Evolutionary conservation across 1,140 invertebrate genomes (phyloP).

Genomic region (Ganaspis sp.): DNA sequence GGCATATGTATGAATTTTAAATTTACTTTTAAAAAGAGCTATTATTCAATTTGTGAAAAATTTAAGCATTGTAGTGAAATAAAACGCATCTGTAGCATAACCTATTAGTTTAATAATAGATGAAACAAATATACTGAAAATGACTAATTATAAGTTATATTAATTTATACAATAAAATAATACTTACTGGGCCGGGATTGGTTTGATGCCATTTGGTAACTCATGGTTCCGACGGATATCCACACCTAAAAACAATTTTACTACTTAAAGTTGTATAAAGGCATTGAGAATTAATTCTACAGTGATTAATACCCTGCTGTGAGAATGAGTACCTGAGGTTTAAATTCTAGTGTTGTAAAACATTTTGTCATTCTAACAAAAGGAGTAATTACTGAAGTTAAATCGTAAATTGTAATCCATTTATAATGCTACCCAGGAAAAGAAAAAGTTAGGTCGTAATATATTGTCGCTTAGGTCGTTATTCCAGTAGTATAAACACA

Average conservation of each 20-base stretch:
- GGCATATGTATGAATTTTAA: too few relatives aligned
- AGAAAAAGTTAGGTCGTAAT: too few relatives aligned
- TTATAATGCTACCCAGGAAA: too few relatives aligned
- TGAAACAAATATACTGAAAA: not conserved
- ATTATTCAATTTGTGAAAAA: too few relatives aligned
- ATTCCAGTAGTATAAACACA: too few relatives aligned
- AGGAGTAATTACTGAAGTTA: not conserved
- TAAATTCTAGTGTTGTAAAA: not conserved
- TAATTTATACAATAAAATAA: constrained; percentile 28
- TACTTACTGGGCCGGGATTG: constrained; percentile 87
- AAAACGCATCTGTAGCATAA: too few relatives aligned
- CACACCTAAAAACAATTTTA: constrained; percentile 59
- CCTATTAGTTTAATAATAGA: too few relatives aligned
- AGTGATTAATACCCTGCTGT: not conserved
- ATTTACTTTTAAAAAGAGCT: too few relatives aligned
- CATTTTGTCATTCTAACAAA: not conserved
- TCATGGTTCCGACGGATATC: constrained; percentile 78
- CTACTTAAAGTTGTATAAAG: constrained; percentile 8
- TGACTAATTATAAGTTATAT: not conserved
- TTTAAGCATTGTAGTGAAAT: too few relatives aligned
- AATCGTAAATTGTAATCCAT: not conserved
- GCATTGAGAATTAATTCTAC: too few relatives aligned
- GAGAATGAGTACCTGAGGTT: not conserved
- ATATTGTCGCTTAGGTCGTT: too few relatives aligned
- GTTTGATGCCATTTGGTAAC: constrained; percentile 86